These are phyloP conservation scores for Premnoplex brunnescens DNA, from an alignment of 2,797 vertebrate genomes.

Conservation along the genomic window DNA sequence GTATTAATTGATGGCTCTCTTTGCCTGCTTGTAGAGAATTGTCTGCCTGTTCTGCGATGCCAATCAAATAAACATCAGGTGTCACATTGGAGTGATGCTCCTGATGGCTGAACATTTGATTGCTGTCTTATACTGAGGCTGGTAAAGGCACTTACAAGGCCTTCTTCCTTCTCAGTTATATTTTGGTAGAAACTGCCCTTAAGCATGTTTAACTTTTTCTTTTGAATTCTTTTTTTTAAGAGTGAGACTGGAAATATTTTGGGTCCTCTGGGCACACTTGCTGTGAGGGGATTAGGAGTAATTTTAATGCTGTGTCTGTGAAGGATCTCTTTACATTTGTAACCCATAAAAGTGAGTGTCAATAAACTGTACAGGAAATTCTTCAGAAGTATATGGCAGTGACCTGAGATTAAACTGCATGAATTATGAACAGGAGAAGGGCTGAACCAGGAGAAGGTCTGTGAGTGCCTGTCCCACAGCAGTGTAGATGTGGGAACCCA, in stretches of 20 bases:
- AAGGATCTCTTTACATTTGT: background rate
- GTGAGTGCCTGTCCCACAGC: background rate
- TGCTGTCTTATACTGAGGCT: background rate
- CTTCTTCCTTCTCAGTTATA: background rate
- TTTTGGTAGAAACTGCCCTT: background rate
- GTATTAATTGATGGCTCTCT: background rate
- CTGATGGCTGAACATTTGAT: background rate
- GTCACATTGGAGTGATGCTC: background rate
- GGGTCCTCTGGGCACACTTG: background rate
- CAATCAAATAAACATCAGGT: background rate
- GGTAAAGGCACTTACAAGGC: background rate
- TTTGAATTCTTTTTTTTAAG: background rate
- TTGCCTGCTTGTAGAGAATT: background rate
- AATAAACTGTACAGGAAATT: background rate
- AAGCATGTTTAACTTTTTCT: background rate
- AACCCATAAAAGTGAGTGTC: background rate
- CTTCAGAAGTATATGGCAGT: background rate
- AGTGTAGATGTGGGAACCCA: background rate
- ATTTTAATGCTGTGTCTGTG: background rate
- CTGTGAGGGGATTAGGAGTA: background rate
- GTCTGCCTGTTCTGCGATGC: background rate
- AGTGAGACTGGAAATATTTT: background rate
- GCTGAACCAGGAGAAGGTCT: background rate
- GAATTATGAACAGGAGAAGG: background rate
- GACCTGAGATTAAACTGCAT: background rate